Percentiles rank a stretch among this genome's conserved stretches.
phyloP scores from a whole-genome alignment of 1,140 invertebrate genomes.

The Micrasema minimum region DNA sequence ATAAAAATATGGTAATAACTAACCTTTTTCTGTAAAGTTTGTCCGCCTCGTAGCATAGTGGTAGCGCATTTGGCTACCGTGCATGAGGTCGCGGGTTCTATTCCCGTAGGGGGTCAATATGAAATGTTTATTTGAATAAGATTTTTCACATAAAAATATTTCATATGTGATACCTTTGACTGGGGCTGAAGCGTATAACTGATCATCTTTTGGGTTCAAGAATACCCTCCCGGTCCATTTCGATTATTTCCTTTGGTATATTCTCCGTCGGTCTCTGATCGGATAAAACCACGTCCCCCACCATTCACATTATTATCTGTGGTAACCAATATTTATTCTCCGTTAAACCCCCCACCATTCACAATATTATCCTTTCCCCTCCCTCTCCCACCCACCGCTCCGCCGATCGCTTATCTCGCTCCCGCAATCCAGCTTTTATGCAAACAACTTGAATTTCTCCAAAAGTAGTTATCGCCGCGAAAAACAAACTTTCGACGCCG shows the following conservation, averaged over 20 bases:
- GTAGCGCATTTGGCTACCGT: no score
- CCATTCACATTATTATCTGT: not conserved
- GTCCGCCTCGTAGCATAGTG: no score
- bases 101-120: no score
- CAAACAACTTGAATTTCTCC: constrained; percentile 15
- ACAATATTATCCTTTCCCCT: not conserved
- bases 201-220: no score
- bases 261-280: constrained; percentile 23
- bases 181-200: no score
- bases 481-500: not conserved
- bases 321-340: no score
- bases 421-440: constrained; percentile 19
- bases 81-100: no score
- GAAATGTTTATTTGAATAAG: no score
- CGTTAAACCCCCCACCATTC: constrained; percentile 1
- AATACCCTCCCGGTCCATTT: constrained; percentile 2
- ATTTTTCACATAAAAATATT: no score
- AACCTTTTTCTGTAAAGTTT: no score
- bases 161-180: no score
- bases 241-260: constrained; percentile 26
- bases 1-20: no score
- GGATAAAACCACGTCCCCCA: constrained; percentile 23
- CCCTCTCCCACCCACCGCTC: not conserved
- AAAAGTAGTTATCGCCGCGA: constrained; percentile 7
- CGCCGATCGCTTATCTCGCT: not conserved